Evolutionary conservation across 37 sponge, comb jelly and placozoan genomes (phyloP), one percentile per base, ranked within the genome.

Genomic region (Spongilla lacustris): DNA sequence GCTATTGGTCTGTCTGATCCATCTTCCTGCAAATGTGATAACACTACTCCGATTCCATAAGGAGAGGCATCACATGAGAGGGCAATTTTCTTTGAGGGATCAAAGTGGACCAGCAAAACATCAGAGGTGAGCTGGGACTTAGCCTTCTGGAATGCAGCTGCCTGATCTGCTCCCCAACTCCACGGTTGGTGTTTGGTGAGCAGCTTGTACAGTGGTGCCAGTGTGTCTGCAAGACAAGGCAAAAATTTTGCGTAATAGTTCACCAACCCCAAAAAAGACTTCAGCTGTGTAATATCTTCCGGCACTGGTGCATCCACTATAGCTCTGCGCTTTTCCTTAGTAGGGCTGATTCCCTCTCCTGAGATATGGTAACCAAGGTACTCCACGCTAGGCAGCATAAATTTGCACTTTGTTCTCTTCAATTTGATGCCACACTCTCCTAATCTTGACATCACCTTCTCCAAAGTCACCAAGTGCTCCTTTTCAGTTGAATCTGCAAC

Each of bases 211-310:
- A 85, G 23, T 11, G 78, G 77, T 13, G 66, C 38, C 32, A 41
- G 13, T 25, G 76, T 49, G 14, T 41, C 77, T 13, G 85, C 21
- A 21, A 85, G 68, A 31, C 77, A 12, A 28, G 21, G 69, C 4
- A 85, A 36, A 37, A 85, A 85, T 28, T 76, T 76, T 28, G 48
- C 78, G 35, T 85, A 85, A 69, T 85, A 85, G 36, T 84, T 84
- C 36, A 84, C 76, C 13, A 84, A 10, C 9, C 84, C 84, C 76
- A 74, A 50, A 36, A 84, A 73, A 24, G 73, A 49, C 25, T 36
- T 29, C 17, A 81, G 74, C 28, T 72, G 50, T 26, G 22, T 4
- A 0, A 73, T 50, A 48, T 83, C 26, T 22, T 36, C 19, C 0
- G 83, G 83, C 28, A 36, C 50, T 46, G 84, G 84, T 8, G 68